Conservation (phyloP, 2,797 vertebrate genomes). For the Tokudaia tokunoshimensis region DNA sequence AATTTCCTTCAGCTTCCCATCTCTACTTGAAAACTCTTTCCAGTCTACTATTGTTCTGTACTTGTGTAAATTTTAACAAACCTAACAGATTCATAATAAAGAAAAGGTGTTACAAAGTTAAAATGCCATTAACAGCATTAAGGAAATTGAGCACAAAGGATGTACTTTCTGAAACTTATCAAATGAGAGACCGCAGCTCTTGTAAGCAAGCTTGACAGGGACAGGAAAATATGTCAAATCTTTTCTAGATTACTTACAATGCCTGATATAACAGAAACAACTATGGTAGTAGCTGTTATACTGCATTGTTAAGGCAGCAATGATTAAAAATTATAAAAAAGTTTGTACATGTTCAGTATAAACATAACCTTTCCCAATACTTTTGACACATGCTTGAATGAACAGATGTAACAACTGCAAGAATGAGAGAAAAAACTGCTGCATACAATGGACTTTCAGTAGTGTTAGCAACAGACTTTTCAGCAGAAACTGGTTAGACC, state of each 20-base stretch:
- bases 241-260: not conserved
- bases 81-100: not conserved
- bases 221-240: not conserved
- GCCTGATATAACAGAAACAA: not conserved
- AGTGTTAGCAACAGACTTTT: not conserved
- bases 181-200: not conserved
- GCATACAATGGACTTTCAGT: not conserved
- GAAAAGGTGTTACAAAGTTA: constrained; percentile 31
- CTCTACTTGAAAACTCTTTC: not conserved
- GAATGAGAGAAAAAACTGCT: not conserved
- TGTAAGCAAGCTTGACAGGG: no score
- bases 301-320: not conserved
- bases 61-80: not conserved
- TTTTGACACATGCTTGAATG: not conserved
- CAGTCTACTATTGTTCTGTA: not conserved
- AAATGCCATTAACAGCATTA: constrained; percentile 43
- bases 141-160: not conserved
- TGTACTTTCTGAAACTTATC: not conserved
- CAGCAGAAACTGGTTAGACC: not conserved
- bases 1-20: constrained; percentile 43
- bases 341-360: not conserved
- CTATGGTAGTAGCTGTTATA: not conserved
- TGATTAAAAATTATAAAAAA: not conserved
- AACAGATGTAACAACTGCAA: not conserved
- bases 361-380: not conserved